phyloP scores from a whole-genome alignment of 2,797 vertebrate species.

The Cirrhinus molitorella region DNA sequence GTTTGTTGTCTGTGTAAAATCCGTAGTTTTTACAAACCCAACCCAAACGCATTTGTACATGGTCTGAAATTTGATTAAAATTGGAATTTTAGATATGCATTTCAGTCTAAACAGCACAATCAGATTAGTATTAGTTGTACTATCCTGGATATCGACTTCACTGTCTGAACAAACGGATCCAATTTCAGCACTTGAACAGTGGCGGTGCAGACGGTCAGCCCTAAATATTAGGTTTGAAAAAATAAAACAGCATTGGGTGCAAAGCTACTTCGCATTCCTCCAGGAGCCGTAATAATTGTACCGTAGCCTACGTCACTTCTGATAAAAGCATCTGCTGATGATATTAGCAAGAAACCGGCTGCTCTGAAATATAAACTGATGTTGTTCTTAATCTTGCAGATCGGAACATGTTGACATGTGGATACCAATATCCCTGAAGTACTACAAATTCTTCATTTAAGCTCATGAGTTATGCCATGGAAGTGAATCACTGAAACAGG shows the following conservation, averaged over 20 bases:
- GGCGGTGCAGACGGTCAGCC: not conserved
- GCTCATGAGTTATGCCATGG: not conserved
- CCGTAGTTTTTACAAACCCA: not conserved
- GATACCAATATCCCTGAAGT: not conserved
- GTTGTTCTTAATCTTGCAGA: slow-evolving; percentile 17
- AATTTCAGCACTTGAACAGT: not conserved
- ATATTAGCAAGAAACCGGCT: not conserved
- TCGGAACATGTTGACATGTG: not conserved
- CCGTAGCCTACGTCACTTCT: not conserved
- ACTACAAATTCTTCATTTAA: not conserved
- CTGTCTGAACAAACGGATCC: not conserved
- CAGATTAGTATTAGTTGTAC: slow-evolving; percentile 26
- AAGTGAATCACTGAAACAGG: not conserved
- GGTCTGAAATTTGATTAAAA: slow-evolving; percentile 3
- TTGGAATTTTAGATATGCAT: slow-evolving; percentile 16
- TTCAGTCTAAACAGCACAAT: not conserved
- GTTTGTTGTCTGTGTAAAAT: not conserved
- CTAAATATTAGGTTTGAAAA: not conserved
- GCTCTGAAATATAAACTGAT: not conserved
- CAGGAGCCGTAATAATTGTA: not conserved
- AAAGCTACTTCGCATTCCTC: not conserved
- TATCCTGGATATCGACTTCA: not conserved
- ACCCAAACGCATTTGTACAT: not conserved
- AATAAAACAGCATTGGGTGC: not conserved
- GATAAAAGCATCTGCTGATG: slow-evolving; percentile 3